Conservation (phyloP, 2,113 vertebrate species). For the Corythoichthys intestinalis region DNA sequence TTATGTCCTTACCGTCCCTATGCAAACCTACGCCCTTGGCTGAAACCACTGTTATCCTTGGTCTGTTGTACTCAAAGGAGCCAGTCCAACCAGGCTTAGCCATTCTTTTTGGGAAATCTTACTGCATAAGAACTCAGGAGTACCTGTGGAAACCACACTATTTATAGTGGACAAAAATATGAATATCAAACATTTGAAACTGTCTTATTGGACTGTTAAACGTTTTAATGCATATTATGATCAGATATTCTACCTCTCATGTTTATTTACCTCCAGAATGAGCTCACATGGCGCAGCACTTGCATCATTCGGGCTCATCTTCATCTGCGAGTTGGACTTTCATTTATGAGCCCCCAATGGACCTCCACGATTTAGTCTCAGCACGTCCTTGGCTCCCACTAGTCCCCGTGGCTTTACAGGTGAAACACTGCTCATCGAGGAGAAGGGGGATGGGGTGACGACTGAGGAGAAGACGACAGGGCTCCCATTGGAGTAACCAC, state of each 20-base stretch:
- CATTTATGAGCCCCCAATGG: constrained; percentile 54
- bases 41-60: too few species aligned
- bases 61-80: too few species aligned
- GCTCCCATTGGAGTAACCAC: constrained; percentile 35
- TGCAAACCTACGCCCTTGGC: too few species aligned
- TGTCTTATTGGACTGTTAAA: too few species aligned
- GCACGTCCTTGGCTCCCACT: constrained; percentile 59
- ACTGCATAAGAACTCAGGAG: too few species aligned
- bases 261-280: constrained; percentile 31
- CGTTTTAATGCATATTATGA: not conserved
- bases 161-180: not conserved
- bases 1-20: too few species aligned
- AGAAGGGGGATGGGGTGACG: constrained; percentile 3
- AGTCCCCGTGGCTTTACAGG: constrained; percentile 36
- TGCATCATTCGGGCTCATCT: constrained; percentile 63
- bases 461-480: constrained; percentile 20
- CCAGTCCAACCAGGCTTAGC: too few species aligned
- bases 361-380: constrained; percentile 53
- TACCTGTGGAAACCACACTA: too few species aligned
- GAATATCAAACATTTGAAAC: not conserved
- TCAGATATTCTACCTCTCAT: not conserved
- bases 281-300: constrained; percentile 47
- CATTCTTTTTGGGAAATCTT: too few species aligned
- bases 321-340: constrained; percentile 53
- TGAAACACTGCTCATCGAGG: constrained; percentile 28